Evolutionary conservation across 2,113 vertebrate genomes (phyloP).

Genomic region (Myanophis thanlyinensis): DNA sequence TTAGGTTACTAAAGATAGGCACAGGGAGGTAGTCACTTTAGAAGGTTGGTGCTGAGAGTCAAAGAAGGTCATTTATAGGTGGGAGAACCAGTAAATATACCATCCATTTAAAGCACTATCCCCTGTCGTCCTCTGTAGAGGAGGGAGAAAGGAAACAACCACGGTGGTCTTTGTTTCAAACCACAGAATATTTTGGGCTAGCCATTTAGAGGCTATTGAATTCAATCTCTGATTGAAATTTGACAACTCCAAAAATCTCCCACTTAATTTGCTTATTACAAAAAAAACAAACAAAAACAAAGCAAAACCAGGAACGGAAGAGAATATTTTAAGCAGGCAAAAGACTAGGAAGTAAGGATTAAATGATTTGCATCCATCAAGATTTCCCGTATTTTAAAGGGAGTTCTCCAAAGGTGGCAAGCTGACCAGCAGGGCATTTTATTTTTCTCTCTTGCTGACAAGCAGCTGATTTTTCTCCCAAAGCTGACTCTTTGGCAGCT

Average conservation of each 20-base stretch:
- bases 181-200: not conserved
- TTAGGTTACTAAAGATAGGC: not conserved
- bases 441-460: no score
- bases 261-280: not conserved
- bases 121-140: not conserved
- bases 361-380: not conserved
- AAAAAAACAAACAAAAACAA: no score
- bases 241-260: not conserved
- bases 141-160: not conserved
- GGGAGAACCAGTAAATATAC: not conserved
- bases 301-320: no score
- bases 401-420: no score
- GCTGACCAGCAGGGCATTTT: no score
- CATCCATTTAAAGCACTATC: not conserved
- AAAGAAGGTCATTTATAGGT: not conserved
- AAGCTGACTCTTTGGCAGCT: no score
- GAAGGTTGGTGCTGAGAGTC: not conserved
- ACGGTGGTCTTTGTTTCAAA: not conserved
- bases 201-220: not conserved
- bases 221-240: not conserved
- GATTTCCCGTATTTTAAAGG: not conserved
- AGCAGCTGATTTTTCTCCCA: no score
- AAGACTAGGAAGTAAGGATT: not conserved
- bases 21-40: not conserved
- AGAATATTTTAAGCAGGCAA: not conserved